phyloP scores from a whole-genome alignment of 2,113 vertebrate species.

The Leucopsar rothschildi region DNA sequence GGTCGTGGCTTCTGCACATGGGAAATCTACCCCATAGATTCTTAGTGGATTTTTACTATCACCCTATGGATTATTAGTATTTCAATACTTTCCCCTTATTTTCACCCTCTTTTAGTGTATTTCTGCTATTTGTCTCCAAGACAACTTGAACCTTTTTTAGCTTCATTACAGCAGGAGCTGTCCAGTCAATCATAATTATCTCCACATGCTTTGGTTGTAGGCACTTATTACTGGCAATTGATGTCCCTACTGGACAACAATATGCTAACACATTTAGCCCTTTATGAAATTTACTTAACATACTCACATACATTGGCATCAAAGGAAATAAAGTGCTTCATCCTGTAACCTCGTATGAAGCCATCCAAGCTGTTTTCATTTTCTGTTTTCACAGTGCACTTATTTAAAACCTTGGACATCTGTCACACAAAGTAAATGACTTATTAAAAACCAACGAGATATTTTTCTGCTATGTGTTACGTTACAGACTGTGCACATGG shows the following conservation, averaged over 20 bases:
- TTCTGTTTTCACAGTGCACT: slow-evolving; percentile 9
- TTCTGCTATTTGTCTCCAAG: background rate
- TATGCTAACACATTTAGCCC: background rate
- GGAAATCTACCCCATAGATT: background rate
- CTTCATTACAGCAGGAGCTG: background rate
- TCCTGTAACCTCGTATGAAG: background rate
- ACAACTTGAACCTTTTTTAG: background rate
- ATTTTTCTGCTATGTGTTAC: background rate
- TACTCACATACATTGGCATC: background rate
- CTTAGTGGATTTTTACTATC: background rate
- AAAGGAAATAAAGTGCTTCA: background rate
- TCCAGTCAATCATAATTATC: background rate
- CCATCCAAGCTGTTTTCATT: background rate
- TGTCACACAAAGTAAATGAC: background rate
- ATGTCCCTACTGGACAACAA: background rate
- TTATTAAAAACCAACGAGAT: background rate
- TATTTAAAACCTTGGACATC: slow-evolving; percentile 25
- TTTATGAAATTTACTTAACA: background rate
- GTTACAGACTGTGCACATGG: background rate
- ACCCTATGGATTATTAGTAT: background rate
- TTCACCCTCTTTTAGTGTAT: background rate
- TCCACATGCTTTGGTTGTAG: background rate
- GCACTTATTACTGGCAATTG: background rate
- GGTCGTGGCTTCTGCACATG: background rate
- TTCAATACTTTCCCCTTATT: background rate